Conservation (phyloP, 2,113 vertebrate genomes). For the Nannobrachium achirus region DNA sequence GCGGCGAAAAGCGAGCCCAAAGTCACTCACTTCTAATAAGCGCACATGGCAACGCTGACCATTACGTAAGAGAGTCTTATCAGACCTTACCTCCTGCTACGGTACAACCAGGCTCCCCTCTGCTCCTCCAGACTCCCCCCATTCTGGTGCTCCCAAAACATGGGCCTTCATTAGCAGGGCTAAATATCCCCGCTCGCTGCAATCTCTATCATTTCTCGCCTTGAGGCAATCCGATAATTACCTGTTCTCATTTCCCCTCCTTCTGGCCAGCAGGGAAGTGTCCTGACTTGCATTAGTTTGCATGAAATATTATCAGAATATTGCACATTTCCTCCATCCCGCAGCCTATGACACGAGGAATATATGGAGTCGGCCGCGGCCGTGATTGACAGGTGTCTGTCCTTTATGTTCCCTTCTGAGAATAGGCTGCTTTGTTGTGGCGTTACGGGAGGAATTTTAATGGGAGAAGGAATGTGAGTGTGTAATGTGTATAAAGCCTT, state of each 20-base stretch:
- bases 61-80: conserved; percentile 80
- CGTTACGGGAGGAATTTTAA: conserved; percentile 63
- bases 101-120: conserved; percentile 57
- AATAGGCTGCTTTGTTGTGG: conserved; percentile 72
- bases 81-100: conserved; percentile 74
- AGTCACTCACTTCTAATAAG: too few species aligned
- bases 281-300: conserved; percentile 83
- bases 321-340: conserved; percentile 81
- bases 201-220: conserved; percentile 83
- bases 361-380: conserved; percentile 63
- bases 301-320: conserved; percentile 85
- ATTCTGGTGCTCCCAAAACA: conserved; percentile 70
- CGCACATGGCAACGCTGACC: too few species aligned
- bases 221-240: conserved; percentile 82
- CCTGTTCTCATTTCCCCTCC: conserved; percentile 81
- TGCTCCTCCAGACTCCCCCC: conserved; percentile 43
- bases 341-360: conserved; percentile 69
- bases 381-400: conserved; percentile 81
- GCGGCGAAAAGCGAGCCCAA: too few species aligned
- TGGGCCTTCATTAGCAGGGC: conserved; percentile 81
- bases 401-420: conserved; percentile 70
- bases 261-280: conserved; percentile 78
- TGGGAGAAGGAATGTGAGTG: conserved; percentile 53
- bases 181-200: conserved; percentile 83
- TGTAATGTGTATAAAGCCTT: conserved; percentile 62